Conservation (phyloP, 2,797 vertebrate species). For the Centroberyx gerrardi region DNA sequence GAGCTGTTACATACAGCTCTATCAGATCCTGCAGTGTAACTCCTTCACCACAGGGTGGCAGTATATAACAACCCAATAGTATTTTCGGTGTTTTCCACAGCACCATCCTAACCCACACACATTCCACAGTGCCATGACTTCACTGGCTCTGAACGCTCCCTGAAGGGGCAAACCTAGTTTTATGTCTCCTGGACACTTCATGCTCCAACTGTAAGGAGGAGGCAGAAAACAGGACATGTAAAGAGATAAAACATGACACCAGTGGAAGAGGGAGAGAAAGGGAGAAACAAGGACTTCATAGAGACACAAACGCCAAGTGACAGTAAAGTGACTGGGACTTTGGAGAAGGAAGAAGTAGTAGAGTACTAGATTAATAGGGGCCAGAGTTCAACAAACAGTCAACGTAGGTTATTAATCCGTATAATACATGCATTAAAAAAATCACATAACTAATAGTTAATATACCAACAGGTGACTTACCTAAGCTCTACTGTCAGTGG, state of each 20-base stretch:
- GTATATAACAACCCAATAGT: slow-evolving; percentile 13
- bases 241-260: not conserved
- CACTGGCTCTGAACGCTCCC: slow-evolving; percentile 32
- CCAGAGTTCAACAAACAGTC: no score
- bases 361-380: not conserved
- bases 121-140: slow-evolving; percentile 55
- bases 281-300: not conserved
- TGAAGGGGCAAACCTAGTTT: not conserved
- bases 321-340: not conserved
- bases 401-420: no score
- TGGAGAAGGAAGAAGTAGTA: not conserved
- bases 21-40: slow-evolving; percentile 11
- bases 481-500: no score
- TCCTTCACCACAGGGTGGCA: slow-evolving; percentile 66
- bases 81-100: not conserved
- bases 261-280: not conserved
- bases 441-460: no score
- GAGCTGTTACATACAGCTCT: no score
- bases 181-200: not conserved
- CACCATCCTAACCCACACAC: slow-evolving; percentile 31
- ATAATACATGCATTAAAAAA: no score
- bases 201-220: not conserved
- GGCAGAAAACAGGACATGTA: not conserved
- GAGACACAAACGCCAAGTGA: not conserved
- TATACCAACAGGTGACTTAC: no score